Base-by-base conservation (phyloP, 2,888 invertebrate species). In the Calameuta pallipes region DNA sequence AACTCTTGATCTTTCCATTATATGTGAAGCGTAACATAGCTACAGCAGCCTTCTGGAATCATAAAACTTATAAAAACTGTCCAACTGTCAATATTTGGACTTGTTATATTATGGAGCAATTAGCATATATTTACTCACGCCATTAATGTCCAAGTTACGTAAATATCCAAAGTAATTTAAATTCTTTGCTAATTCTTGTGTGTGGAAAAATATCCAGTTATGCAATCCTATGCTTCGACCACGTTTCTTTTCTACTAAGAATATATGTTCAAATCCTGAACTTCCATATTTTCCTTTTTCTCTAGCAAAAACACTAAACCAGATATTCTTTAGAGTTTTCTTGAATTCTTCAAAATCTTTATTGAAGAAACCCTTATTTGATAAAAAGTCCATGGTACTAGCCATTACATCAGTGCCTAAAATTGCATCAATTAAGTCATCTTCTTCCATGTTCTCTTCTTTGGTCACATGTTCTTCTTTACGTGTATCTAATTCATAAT, bases 261-360 rank as follows among this genome's bases (percentile, higher is more conserved):
- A 93, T 30, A 94, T 92, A 87, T 94, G 94, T 86, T 94, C 94
- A 87, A 94, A 94, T 13, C 94, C 94, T 77, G 93, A 93, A 80
- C 94, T 94, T 78, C 94, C 93, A 31, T 90, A 83, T 69, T 88
- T 84, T 15, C 89, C 85, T 73, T 88, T 83, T 85, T 91, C 86
- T 77, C 93, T 85, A 30, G 93, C 88, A 86, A 94, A 94, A 74
- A 92, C 86, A 15, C 92, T 92, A 82, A 91, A 91, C 91, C 91
- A 91, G 31, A 89, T 83, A 74, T 86, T 85, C 31, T 84, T 86
- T 37, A 91, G 80, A 74, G 84, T 80, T 6, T 85, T 83, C 76
- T 85, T 88, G 77, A 89, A 87, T 15, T 80, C 84, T 79, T 82
- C 79, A 9, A 80, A 77, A 74, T 86, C 81, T 69, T 81, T 80